A percentile compares a stretch with the other conserved stretches of the same genome.
Evolutionary conservation across 2,888 invertebrate genomes (phyloP).

Genomic region (Galerucella pusilla): DNA sequence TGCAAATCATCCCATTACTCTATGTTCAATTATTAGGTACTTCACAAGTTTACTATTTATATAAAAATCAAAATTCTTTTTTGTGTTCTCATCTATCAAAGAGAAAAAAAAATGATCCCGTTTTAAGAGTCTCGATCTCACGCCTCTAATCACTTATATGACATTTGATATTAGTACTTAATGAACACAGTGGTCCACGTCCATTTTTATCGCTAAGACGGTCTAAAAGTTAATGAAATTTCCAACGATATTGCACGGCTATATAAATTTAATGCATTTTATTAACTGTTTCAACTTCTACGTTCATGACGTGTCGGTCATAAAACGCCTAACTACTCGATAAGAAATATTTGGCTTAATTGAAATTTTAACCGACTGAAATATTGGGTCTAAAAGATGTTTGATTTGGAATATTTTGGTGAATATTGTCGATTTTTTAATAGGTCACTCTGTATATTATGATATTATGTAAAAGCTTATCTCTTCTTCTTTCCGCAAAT

Average conservation of each 20-base stretch:
- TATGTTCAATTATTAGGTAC: no score
- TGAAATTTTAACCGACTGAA: neutral
- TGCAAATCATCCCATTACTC: no score
- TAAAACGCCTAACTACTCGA: constrained; percentile 2
- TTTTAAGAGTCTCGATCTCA: neutral
- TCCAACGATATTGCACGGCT: constrained; percentile 12
- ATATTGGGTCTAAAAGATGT: neutral
- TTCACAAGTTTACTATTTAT: no score
- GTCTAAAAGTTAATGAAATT: constrained; percentile 4
- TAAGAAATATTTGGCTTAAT: constrained; percentile 5
- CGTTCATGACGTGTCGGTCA: constrained; percentile 7
- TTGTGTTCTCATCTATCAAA: neutral
- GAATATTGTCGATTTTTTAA: no score
- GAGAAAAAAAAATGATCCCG: neutral
- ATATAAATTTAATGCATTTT: constrained; percentile 17
- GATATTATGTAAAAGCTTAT: no score
- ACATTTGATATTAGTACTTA: constrained; percentile 11
- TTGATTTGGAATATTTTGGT: neutral
- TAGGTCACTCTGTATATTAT: no score
- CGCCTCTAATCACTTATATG: neutral
- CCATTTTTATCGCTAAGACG: constrained; percentile 16
- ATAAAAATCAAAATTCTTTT: neutral
- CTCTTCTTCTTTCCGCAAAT: no score
- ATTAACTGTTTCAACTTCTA: neutral
- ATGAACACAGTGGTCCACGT: constrained; percentile 2